phyloP scores from a whole-genome alignment of 2,113 vertebrate species.

The Sclerurus mexicanus region DNA sequence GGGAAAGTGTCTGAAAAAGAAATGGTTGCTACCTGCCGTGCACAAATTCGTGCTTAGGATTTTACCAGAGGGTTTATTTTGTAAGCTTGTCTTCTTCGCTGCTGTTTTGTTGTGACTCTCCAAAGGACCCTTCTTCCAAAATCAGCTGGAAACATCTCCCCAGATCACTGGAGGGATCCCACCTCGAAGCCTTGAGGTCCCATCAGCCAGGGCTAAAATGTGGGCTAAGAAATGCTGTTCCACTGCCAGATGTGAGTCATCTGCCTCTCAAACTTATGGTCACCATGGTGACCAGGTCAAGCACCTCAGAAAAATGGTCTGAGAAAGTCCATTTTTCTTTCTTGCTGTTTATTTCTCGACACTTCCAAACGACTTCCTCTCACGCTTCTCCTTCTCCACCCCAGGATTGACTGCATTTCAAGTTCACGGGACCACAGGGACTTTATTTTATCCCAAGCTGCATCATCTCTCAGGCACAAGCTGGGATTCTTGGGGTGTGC shows the following conservation, averaged over 20 bases:
- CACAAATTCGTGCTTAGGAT: not conserved
- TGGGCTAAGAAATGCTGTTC: not conserved
- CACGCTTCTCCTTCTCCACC: not conserved
- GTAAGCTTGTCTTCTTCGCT: rapidly evolving
- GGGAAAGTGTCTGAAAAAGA: not conserved
- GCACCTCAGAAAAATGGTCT: not conserved
- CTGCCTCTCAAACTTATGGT: not conserved
- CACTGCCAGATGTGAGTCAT: not conserved
- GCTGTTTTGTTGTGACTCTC: not conserved
- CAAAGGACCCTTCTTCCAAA: not conserved
- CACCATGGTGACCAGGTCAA: not conserved
- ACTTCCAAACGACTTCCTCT: not conserved
- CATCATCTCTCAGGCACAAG: not conserved
- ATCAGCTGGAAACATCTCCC: not conserved
- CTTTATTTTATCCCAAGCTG: not conserved
- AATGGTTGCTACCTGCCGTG: not conserved
- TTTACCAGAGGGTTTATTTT: not conserved
- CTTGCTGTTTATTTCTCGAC: not conserved
- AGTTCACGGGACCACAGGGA: not conserved
- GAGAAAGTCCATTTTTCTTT: not conserved
- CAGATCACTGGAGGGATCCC: not conserved
- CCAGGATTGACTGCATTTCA: not conserved
- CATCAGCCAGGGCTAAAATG: not conserved
- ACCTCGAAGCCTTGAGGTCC: rapidly evolving
- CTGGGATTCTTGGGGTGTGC: not conserved